A percentile compares a stretch with the other conserved stretches of the same genome.
phyloP scores from a whole-genome alignment of 2,113 vertebrate species.

The Microtus richardsoni region DNA sequence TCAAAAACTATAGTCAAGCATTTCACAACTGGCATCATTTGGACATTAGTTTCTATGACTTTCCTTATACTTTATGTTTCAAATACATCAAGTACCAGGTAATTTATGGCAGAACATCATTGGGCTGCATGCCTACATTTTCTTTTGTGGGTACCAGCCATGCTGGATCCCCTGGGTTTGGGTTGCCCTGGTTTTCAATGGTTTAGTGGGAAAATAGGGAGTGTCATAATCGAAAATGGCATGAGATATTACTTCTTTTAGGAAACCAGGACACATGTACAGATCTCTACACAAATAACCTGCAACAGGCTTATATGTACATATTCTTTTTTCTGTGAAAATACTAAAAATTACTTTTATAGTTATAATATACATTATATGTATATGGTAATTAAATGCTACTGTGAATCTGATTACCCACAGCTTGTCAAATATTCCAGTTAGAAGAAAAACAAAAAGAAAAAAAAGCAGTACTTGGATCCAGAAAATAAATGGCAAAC shows the following conservation, averaged over 20 bases:
- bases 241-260: background rate
- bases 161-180: background rate
- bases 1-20: background rate
- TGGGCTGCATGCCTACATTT: background rate
- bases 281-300: background rate
- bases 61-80: background rate
- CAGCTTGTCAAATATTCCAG: background rate
- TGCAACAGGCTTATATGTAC: background rate
- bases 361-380: background rate
- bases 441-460: background rate
- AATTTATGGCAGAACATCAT: background rate
- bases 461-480: constrained; percentile 34
- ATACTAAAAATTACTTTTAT: background rate
- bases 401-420: background rate
- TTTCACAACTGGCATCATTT: background rate
- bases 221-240: background rate
- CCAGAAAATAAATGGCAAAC: constrained; percentile 51
- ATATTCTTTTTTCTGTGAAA: background rate
- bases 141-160: background rate
- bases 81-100: background rate
- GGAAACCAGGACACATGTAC: background rate
- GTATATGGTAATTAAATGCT: background rate
- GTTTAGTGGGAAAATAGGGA: background rate
- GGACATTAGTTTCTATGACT: background rate
- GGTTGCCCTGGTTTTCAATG: rapidly evolving